Base-by-base conservation (phyloP, 1,140 invertebrate genomes). In the Stenopsyche tienmushanensis region DNA sequence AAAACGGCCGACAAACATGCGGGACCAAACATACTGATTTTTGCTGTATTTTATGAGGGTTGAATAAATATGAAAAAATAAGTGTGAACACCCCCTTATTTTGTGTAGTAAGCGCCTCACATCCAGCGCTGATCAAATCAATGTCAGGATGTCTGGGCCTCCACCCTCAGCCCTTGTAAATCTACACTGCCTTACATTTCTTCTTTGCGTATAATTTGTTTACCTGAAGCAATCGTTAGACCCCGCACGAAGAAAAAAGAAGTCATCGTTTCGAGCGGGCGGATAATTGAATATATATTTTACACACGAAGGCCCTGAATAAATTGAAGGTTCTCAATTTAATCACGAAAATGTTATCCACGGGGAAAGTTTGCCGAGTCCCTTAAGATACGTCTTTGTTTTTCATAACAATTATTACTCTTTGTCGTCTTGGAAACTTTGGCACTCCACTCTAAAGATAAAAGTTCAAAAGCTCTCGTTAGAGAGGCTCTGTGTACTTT, bases 401-500 rank as follows among this genome's bases (percentile, higher is more conserved):
- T 57, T 57, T 57, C 53, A 42, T 42, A 57, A 57, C 53, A 57
- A 57, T 57, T 57, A 57, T 42, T 57, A 42, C 53, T 42, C 26
- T 57, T 20, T 13, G 53, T 41, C 17, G 50, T 15, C 1, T 24
- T 25, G 21, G 29, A 57, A 57, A 57, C 26, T 57, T 57, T 42
- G 53, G 23, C 50, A 53, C 50, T 53, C 25, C 5, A 53, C 25
- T 53, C 23, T 21, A 21, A 23, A 57, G 53, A 57, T 57, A 66
- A 66, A 66, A 66, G 64, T 66, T 66, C 45, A 44, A 66, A 62
- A 62, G 57, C 64, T 60, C 39, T 66, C 64, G 49, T 66, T 54
- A 45, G 44, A 42, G 25, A 44, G 21, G 24, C 39, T 21, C 55
- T 24, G n/a, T 17, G 64, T 23, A 34, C 64, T 62, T 60, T 60